Base-by-base conservation (phyloP, 2,113 vertebrate species). In the Neomonachus schauinslandi region DNA sequence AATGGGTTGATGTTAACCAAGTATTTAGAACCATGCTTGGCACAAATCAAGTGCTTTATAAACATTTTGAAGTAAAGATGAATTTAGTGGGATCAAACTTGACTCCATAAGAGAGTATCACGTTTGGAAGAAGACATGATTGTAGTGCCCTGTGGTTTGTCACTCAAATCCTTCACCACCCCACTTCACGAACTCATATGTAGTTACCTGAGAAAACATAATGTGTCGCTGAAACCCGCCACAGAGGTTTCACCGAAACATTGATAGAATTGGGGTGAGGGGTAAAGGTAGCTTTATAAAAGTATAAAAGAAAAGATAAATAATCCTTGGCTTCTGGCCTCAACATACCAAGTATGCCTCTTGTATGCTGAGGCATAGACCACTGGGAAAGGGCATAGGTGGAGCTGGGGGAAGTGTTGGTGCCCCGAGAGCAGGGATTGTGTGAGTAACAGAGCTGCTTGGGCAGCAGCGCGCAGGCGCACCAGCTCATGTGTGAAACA, bases 401-500 rank as follows among this genome's bases (percentile, higher is more conserved):
- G 15, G 21, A 71, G n/a, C 31, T 31, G 9, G 42, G 12, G 26
- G 55, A 74, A 36, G 11, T 18, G 53, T 15, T 33, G 15, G 31
- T 11, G 10, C 24, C 12, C 1, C 2, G 2, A 42, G 11, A 82
- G 14, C 15, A 15, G 24, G 12, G 14, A 6, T 13, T 22, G 21
- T 14, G 31, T 1, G 2, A 15, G 16, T 13, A 21, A 21, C 10
- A 21, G 4, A 33, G 28, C n/a, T 5, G 13, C 46, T 46, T 2
- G 26, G 7, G 28, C 31, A 46, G 11, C 15, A 22, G 18, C 0
- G 24, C 1, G 22, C 6, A 1, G 13, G 33, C 6, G 3, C 15
- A 14, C 7, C 3, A 7, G 4, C 1, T 2, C 8, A 13, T 19
- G 0, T 19, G 3, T 2, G 26, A 39, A 51, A 24, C 39, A 55